Conservation (phyloP, 2,113 vertebrate species). For the Hippocampus guttulatus region DNA sequence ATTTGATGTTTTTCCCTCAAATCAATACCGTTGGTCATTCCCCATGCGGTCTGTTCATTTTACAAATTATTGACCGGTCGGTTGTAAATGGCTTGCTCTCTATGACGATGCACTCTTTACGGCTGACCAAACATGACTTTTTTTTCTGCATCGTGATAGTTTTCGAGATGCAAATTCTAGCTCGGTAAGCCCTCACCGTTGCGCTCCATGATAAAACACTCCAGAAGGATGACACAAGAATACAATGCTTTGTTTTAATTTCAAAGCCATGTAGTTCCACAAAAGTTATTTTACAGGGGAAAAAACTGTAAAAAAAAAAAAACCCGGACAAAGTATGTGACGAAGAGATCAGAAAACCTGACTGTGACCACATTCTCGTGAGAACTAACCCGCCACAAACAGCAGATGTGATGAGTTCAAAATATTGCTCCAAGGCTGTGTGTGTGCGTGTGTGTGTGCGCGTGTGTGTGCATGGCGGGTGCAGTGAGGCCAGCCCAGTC, state of each 20-base stretch:
- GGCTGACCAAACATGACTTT: neutral
- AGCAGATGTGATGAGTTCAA: constrained; percentile 17
- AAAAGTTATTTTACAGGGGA: neutral
- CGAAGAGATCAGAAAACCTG: neutral
- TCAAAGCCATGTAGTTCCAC: neutral
- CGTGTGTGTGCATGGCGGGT: constrained; percentile 19
- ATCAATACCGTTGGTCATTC: no score
- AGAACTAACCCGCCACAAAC: neutral
- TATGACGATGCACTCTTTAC: no score
- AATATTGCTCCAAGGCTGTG: constrained; percentile 3
- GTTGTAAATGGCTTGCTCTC: no score
- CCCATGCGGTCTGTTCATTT: no score
- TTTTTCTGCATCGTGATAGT: neutral
- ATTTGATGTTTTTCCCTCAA: no score
- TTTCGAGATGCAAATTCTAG: no score
- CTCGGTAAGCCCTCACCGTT: no score
- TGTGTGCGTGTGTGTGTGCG: neutral
- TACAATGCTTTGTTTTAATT: neutral
- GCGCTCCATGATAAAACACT: no score
- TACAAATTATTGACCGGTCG: no score
- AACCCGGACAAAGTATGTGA: neutral
- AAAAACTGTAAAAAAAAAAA: neutral
- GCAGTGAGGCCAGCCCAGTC: constrained; percentile 46
- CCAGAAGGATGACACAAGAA: no score
- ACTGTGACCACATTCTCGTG: neutral